Conservation (phyloP, 1,140 invertebrate genomes). For the Lucilia cuprina region DNA sequence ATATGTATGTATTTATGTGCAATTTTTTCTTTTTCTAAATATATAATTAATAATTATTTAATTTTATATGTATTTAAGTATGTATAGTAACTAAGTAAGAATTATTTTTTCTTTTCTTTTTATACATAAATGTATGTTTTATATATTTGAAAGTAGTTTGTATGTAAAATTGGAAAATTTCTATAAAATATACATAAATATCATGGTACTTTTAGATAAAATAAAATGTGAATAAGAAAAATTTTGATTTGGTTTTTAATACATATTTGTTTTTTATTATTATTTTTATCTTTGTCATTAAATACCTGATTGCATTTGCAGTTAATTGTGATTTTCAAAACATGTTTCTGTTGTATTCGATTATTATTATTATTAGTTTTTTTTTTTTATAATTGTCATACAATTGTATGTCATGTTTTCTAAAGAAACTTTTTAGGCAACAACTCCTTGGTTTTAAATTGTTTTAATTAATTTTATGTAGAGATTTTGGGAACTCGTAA, state of each 20-base stretch:
- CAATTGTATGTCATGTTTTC: not conserved
- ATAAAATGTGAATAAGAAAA: conserved; percentile 32
- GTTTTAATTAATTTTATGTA: not conserved
- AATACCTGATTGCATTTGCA: conserved; percentile 35
- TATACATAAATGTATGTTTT: too few relatives aligned
- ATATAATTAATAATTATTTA: too few relatives aligned
- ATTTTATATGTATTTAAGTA: too few relatives aligned
- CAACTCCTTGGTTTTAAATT: not conserved
- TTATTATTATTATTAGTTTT: not conserved
- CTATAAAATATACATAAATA: conserved; percentile 31
- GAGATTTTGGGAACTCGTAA: not conserved
- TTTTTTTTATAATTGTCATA: not conserved
- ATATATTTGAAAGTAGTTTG: not conserved
- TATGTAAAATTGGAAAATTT: conserved; percentile 33
- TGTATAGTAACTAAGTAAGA: too few relatives aligned
- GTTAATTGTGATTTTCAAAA: conserved; percentile 35
- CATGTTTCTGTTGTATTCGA: conserved; percentile 1
- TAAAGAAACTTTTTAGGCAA: conserved; percentile 17
- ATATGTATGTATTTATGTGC: too few relatives aligned
- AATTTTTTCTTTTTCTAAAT: too few relatives aligned
- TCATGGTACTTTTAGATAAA: conserved; percentile 25
- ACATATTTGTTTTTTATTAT: not conserved
- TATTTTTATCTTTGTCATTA: conserved; percentile 23
- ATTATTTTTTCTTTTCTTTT: too few relatives aligned
- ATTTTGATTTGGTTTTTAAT: conserved; percentile 26